These are phyloP conservation scores for Vulpes lagopus DNA, from an alignment of 2,113 vertebrate species.

Conservation along the genomic window DNA sequence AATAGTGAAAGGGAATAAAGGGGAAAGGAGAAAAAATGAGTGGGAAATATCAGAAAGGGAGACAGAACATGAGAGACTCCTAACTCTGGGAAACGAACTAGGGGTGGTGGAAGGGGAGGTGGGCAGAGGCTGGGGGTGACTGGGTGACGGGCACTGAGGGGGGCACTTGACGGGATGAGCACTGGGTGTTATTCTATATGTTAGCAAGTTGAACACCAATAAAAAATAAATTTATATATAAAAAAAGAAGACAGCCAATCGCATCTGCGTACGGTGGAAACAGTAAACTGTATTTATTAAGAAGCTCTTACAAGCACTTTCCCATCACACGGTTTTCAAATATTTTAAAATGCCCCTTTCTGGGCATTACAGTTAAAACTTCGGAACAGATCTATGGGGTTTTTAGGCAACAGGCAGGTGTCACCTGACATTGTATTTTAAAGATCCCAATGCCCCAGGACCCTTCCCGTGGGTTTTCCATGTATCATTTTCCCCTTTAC, in stretches of 20 bases:
- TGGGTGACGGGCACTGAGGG: no score
- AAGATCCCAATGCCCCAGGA: slow-evolving; percentile 75
- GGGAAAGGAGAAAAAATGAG: no score
- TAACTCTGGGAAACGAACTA: no score
- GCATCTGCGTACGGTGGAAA: slow-evolving; percentile 87
- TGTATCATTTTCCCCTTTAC: slow-evolving; percentile 74
- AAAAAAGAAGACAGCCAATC: slow-evolving; percentile 85
- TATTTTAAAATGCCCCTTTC: slow-evolving; percentile 88
- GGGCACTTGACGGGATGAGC: no score
- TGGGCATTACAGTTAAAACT: slow-evolving; percentile 81
- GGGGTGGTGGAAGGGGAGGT: no score
- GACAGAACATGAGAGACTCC: no score
- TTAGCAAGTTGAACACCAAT: no score
- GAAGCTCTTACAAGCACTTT: slow-evolving; percentile 93
- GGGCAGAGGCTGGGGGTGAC: no score
- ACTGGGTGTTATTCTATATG: no score
- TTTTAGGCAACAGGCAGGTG: slow-evolving; percentile 79
- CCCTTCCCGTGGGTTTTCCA: slow-evolving; percentile 84
- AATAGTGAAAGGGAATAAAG: no score
- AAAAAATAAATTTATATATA: no score
- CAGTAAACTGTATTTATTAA: slow-evolving; percentile 97
- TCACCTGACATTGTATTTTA: slow-evolving; percentile 71
- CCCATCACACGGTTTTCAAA: slow-evolving; percentile 95
- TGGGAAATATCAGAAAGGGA: no score
- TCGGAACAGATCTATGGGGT: slow-evolving; percentile 74